Evolutionary conservation across 2,797 vertebrate species (phyloP).

Genomic region (Lithobates pipiens): DNA sequence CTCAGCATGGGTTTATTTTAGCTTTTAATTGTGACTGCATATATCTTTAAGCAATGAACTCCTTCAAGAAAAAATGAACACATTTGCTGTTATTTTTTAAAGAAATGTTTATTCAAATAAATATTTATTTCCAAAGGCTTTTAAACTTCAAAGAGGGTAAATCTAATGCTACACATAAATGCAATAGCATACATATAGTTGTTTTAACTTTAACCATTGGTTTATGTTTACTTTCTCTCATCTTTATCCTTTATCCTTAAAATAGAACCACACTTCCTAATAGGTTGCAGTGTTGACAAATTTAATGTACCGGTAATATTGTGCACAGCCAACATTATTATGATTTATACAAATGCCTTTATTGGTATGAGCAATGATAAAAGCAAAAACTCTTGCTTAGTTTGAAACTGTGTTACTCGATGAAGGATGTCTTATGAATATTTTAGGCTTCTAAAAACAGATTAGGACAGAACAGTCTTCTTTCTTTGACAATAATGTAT

Average conservation of each 20-base stretch:
- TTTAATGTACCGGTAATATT: background rate
- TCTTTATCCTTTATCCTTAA: background rate
- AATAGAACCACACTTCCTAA: background rate
- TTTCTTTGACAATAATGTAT: too few species aligned
- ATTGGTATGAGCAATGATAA: background rate
- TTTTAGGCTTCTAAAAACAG: background rate
- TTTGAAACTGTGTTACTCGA: background rate
- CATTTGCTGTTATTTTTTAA: background rate
- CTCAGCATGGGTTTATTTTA: background rate
- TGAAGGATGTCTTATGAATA: background rate
- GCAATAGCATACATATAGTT: background rate
- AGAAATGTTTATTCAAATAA: background rate
- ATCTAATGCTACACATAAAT: background rate
- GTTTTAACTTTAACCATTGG: background rate
- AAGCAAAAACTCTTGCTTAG: background rate
- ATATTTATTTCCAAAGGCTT: background rate
- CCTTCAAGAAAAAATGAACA: too few species aligned
- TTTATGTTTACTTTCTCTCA: background rate
- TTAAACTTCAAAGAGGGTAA: background rate
- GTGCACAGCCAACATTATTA: background rate
- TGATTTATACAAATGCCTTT: background rate
- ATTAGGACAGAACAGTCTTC: background rate
- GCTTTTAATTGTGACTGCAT: too few species aligned
- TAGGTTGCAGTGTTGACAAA: background rate
- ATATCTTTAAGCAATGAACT: too few species aligned